Evolutionary conservation across 2,113 vertebrate species (phyloP), one percentile per base, ranked within the genome.

Genomic region (Salvator merianae): DNA sequence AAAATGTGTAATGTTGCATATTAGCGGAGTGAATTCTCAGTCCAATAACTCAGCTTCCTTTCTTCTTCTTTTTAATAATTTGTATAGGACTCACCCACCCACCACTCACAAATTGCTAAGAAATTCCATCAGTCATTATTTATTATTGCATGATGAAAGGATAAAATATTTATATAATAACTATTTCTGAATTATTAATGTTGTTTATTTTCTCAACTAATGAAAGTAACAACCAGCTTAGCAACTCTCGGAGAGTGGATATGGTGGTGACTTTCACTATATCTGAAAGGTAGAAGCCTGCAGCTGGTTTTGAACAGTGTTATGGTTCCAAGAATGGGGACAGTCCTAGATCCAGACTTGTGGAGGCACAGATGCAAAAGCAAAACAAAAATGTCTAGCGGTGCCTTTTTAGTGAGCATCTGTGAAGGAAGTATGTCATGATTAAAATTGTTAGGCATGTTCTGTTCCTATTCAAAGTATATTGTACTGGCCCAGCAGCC

Each of bases 161-260:
- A 47, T 53, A 83, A 89, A 88, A 69, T 43, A 83, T 40, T 88
- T 79, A 28, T 77, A 82, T 8, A 59, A 28, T 55, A 88, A 34
- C 2, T 63, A 4, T 83, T 50, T 75, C 36, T 78, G 43, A 63
- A 82, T 79, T 83, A 83, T 87, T 83, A 87, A 83, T 38, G 28
- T 85, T 79, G 55, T 87, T 83, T 77, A 79, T 87, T 73, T 73
- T 55, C 70, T 79, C 66, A 62, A 26, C 77, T 78, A 66, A 86
- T 18, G 55, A 77, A 72, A 24, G 59, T 28, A 43, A 68, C 80
- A 0, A 0, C 77, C 68, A 86, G 7, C 24, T 83, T 78, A 77
- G 59, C 59, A 83, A 20, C 22, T 83, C 77, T 73, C 13, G 83
- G 59, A 88, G 86, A 82, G 28, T 13, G 0, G 0, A 2, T 36